phyloP scores from a whole-genome alignment of 2,113 vertebrate species.

The Falco punctatus region DNA sequence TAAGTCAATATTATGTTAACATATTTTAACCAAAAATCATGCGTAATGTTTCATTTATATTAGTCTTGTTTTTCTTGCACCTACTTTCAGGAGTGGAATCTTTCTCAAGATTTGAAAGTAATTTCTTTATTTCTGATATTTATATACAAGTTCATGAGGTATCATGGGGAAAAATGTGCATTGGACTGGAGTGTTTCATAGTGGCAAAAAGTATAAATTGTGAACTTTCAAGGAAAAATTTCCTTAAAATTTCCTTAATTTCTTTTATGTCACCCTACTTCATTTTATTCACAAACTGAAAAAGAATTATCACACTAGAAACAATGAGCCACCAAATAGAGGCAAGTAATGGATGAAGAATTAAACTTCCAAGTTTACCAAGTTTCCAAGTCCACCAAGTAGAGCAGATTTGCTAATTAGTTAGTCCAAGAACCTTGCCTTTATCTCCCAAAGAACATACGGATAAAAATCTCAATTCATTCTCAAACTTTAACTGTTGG shows the following conservation, averaged over 20 bases:
- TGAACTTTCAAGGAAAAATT: neutral
- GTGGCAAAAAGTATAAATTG: neutral
- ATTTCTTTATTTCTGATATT: neutral
- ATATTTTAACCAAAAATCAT: neutral
- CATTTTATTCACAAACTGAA: neutral
- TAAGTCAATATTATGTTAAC: neutral
- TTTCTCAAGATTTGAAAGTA: neutral
- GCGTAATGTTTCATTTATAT: neutral
- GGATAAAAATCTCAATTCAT: neutral
- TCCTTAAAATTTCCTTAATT: neutral
- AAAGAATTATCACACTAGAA: neutral
- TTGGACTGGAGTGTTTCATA: neutral
- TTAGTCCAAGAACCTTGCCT: neutral
- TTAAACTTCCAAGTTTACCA: neutral
- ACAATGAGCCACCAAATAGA: neutral
- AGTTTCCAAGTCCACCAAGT: neutral
- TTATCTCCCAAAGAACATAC: conserved; percentile 3
- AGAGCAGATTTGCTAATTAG: neutral
- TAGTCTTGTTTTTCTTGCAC: neutral
- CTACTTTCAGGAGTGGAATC: neutral
- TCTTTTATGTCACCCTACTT: neutral
- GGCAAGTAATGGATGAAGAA: neutral
- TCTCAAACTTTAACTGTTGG: conserved; percentile 45
- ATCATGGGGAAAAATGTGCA: neutral
- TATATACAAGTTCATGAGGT: neutral